Evolutionary conservation across 2,888 invertebrate species (phyloP), one percentile per base, ranked within the genome.

Genomic region (Euspilapteryx auroguttella): DNA sequence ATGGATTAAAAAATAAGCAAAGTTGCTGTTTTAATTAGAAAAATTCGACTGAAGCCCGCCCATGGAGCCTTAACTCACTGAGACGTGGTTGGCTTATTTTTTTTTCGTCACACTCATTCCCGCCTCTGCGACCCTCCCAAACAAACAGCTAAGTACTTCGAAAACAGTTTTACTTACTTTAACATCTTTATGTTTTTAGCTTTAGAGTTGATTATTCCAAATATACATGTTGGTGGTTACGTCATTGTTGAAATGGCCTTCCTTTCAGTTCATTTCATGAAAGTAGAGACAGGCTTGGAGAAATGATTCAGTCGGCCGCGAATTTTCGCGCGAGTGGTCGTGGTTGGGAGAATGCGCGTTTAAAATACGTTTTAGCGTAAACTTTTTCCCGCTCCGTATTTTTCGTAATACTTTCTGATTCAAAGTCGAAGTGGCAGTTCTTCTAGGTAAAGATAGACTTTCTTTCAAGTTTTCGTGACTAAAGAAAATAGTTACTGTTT

Each of bases 11-110:
- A n/a, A n/a, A n/a, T n/a, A n/a, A n/a, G n/a, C n/a, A 55, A 69
- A 71, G 54, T 69, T 65, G 51, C 50, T 44, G 53, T 62, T 68
- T 69, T 75, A 75, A 75, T 75, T 73, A 73, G 71, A 68, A 66
- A 75, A 64, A 61, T 61, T 64, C 61, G 47, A 50, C 53, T 45
- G 43, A 61, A 59, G 55, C 68, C 66, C 73, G 73, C 73, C 73
- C 71, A 57, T 57, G 59, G 52, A 62, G 58, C 71, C 58, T 65
- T 64, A 63, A 64, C 58, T 71, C 64, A 69, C 53, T 56, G 71
- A 64, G 68, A 65, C 73, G 71, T 63, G 75, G 75, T 75, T 75
- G 75, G 75, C 57, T 73, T 75, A 71, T 68, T 73, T 75, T 73
- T 56, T 73, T 75, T 73, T 71, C 61, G 54, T 55, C 62, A 58